Evolutionary conservation across 1,140 invertebrate species (phyloP), one percentile per base, ranked within the genome.

Genomic region (Eulimnadia texana): DNA sequence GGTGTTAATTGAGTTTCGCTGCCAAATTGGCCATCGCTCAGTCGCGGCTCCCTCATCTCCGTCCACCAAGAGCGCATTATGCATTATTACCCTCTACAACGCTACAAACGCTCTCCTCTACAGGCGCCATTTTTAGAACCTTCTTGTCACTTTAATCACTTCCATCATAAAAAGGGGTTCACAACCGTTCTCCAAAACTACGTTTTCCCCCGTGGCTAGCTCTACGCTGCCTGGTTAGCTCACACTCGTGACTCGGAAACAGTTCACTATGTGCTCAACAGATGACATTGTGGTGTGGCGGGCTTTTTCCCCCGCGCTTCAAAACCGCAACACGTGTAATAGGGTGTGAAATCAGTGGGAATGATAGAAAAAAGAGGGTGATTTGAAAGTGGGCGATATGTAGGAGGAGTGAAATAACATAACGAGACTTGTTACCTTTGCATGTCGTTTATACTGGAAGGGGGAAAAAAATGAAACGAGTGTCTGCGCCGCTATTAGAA

Each of bases 1-100:
- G 55, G 55, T 57, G 55, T 57, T 57, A 57, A 57, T 57, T 57
- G 55, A 57, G 55, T 57, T 57, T 57, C 27, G 28, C 55, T 57
- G 55, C 55, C 33, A 27, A 57, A 29, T 57, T 57, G 55, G 55
- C 33, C 27, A 33, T 57, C 55, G 55, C 33, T 57, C 33, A 33
- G 55, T 27, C 29, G 33, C 33, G 33, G 33, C 33, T 42, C 16
- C 33, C 33, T 42, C 33, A 42, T 42, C 33, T 42, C 33, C 6
- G 33, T 42, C 33, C 33, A n/a, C n/a, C n/a, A n/a, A n/a, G 33
- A 16, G 6, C 33, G 33, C 33, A 42, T 42, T 42, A 42, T 42
- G 33, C 33, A 16, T 42, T 42, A 42, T 42, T 42, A 42, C 33
- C 33, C 33, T 16, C 33, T 42, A 9, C 33, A 6, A 42, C 33